A percentile compares a stretch with the other conserved stretches of the same genome.
Evolutionary conservation across 2,888 invertebrate species (phyloP).

Genomic region (Heliconius ismenius): DNA sequence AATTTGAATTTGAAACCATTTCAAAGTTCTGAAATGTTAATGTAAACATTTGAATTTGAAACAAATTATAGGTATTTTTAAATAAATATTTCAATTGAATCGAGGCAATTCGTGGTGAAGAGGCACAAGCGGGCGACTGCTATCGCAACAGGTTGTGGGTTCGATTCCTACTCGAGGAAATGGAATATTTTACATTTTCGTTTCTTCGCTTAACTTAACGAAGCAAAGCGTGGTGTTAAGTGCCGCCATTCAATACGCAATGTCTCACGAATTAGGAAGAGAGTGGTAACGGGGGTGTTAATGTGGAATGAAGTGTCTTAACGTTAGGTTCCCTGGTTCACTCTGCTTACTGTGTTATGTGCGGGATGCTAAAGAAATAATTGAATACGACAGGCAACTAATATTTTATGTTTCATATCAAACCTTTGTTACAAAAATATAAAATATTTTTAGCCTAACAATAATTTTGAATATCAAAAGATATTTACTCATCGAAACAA

Average conservation of each 20-base stretch:
- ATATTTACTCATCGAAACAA: conserved; percentile 45
- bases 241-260: not conserved
- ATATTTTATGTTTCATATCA: not conserved
- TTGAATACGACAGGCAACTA: not conserved
- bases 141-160: too few species aligned
- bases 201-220: not conserved
- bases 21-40: too few species aligned
- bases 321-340: not conserved
- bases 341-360: not conserved
- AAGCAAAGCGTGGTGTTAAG: not conserved
- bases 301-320: not conserved
- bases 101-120: too few species aligned
- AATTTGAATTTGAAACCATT: too few species aligned
- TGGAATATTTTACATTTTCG: not conserved
- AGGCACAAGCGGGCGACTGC: too few species aligned
- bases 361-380: not conserved
- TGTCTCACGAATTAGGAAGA: not conserved
- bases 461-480: conserved; percentile 34
- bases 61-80: too few species aligned
- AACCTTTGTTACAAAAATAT: not conserved
- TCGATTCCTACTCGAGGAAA: too few species aligned
- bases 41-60: too few species aligned
- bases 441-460: not conserved
- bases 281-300: not conserved
- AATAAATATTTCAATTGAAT: too few species aligned